A percentile compares a stretch with the other conserved stretches of the same genome.
Evolutionary conservation across 2,113 vertebrate genomes (phyloP).

Genomic region (Dicentrarchus labrax): DNA sequence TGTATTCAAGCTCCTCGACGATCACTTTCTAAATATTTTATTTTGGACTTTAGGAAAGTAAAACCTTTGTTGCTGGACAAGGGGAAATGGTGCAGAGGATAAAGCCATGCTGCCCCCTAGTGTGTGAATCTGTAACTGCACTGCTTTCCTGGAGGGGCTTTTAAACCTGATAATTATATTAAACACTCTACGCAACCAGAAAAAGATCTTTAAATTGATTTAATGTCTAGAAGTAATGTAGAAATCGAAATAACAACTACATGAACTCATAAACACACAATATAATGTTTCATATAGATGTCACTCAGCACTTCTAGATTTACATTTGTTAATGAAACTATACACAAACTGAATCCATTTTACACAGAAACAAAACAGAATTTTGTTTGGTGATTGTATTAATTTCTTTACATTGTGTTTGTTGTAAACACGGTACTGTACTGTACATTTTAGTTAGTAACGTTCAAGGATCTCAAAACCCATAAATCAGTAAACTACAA

Average conservation of each 20-base stretch:
- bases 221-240: neutral
- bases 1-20: neutral
- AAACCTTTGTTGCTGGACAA: neutral
- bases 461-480: neutral
- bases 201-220: neutral
- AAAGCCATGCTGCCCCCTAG: conserved; percentile 35
- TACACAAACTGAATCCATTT: neutral
- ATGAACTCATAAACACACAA: neutral
- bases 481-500: neutral
- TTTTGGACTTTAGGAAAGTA: neutral
- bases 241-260: neutral
- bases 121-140: conserved; percentile 38
- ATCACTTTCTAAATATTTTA: neutral
- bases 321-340: neutral
- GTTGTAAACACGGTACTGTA: too few relatives aligned
- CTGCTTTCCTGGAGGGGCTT: neutral
- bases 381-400: neutral
- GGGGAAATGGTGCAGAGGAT: neutral
- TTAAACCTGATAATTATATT: neutral
- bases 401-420: neutral
- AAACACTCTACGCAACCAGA: neutral
- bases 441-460: neutral
- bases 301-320: neutral
- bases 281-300: neutral
- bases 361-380: neutral